Evolutionary conservation across 1,140 invertebrate genomes (phyloP), one percentile per base, ranked within the genome.

Genomic region (Gryllus bimaculatus): DNA sequence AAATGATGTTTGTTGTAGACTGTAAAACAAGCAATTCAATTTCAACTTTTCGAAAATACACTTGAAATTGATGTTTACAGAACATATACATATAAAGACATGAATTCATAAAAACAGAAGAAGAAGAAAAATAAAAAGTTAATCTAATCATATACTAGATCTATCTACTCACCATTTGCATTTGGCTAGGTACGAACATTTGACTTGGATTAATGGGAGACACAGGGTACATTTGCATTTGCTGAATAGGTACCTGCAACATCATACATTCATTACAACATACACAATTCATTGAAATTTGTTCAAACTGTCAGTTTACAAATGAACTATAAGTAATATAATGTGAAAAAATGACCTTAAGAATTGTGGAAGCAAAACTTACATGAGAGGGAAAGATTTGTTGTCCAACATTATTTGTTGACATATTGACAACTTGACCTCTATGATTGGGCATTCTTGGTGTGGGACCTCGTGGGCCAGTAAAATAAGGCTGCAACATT

Each of bases 381-480:
- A 79, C 79, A 73, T 79, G 79, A 15, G 47, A 74, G 48, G 79
- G 26, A 74, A 47, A 79, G 13, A 79, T 77, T 47, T 76, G 75
- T 66, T 79, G 79, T n/a, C 79, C 76, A n/a, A 79, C 79, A 66
- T 79, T 76, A 47, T 76, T 79, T 21, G 79, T 49, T 39, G 75
- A 75, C 75, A 79, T 77, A 20, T 77, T 79, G 13, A 79, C 79
- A 77, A 79, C 73, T 47, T 76, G 79, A 47, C 75, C 75, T 54
- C 79, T 76, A 15, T 79, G 79, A 18, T 76, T 76, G n/a, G 48
- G 75, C 75, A 79, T 79, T 47, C 79, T n/a, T 73, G 79, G 79
- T 66, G 75, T 66, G 3, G 78, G 78, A 75, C 78, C 78, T 12
- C 78, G 73, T 12, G 54, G 75, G 15, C 76, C 66, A 73, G n/a